Percentiles rank a stretch among this genome's conserved stretches.
Conservation (phyloP, 2,888 invertebrate species). For the Orchesella flavescens region DNA sequence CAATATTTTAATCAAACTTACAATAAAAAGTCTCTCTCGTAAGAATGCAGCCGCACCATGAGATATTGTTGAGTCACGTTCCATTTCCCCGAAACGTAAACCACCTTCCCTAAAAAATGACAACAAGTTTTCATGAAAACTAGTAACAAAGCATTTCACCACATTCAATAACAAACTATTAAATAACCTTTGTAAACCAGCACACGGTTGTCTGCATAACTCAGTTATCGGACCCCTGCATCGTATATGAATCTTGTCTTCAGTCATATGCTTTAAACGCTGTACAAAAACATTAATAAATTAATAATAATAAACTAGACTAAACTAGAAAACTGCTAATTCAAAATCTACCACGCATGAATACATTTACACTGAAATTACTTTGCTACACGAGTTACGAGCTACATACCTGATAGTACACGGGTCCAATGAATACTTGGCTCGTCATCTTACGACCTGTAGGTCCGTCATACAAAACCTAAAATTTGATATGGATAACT, state of each 20-base stretch:
- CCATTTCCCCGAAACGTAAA: slow-evolving; percentile 80
- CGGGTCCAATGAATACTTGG: slow-evolving; percentile 75
- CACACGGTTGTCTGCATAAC: slow-evolving; percentile 79
- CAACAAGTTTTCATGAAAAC: no score
- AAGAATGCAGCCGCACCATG: slow-evolving; percentile 79
- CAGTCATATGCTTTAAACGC: slow-evolving; percentile 80
- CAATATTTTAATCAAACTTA: slow-evolving; percentile 24
- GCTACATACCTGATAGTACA: slow-evolving; percentile 77
- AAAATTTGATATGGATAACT: slow-evolving; percentile 74
- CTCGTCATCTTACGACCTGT: slow-evolving; percentile 78
- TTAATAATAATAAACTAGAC: background rate
- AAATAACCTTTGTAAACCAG: slow-evolving; percentile 74
- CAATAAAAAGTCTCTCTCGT: slow-evolving; percentile 78
- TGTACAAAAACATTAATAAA: slow-evolving; percentile 10
- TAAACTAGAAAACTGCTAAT: no score
- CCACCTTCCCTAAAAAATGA: slow-evolving; percentile 77
- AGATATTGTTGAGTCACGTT: slow-evolving; percentile 80
- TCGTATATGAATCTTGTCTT: slow-evolving; percentile 79
- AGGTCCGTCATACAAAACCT: slow-evolving; percentile 77
- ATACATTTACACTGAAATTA: no score
- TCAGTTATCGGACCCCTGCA: slow-evolving; percentile 78
- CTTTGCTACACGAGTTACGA: no score
- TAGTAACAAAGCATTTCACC: no score
- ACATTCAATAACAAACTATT: background rate
- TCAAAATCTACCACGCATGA: no score